These are phyloP conservation scores for Doryteuthis pealeii DNA, from an alignment of 1,140 invertebrate genomes.

Conservation along the genomic window DNA sequence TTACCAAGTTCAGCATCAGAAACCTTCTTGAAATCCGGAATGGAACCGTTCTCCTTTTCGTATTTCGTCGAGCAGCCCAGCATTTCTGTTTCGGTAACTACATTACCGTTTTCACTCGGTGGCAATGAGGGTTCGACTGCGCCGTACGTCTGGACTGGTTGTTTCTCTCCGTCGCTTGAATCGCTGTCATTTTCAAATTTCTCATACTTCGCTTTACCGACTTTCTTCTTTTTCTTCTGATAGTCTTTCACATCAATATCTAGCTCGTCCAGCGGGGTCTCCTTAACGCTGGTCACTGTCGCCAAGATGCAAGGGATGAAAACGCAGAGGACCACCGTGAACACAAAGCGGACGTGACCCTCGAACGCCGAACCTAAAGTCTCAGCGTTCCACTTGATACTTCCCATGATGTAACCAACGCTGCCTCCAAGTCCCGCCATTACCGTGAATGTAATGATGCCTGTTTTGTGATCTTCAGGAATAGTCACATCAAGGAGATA, in stretches of 20 bases:
- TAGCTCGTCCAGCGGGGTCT: constrained; percentile 47
- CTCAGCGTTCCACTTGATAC: constrained; percentile 85
- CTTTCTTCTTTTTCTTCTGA: constrained; percentile 55
- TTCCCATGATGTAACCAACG: constrained; percentile 89
- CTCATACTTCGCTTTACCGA: constrained; percentile 46
- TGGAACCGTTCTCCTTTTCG: not conserved
- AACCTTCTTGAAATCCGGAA: not conserved
- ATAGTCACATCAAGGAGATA: constrained; percentile 90
- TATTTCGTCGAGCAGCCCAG: not conserved
- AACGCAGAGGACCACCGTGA: constrained; percentile 43
- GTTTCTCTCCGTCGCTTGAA: constrained; percentile 31
- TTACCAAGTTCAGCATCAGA: constrained; percentile 13
- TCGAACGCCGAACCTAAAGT: constrained; percentile 68
- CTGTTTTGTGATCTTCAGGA: constrained; percentile 89
- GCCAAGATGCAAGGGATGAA: constrained; percentile 45
- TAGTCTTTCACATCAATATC: constrained; percentile 33
- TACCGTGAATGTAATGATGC: constrained; percentile 91
- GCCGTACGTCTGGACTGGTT: constrained; percentile 19
- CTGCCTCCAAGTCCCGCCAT: constrained; percentile 95
- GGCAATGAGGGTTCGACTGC: constrained; percentile 7
- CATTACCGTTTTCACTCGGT: not conserved
- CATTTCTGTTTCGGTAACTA: not conserved
- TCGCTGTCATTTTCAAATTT: constrained; percentile 53
- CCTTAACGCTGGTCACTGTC: constrained; percentile 50
- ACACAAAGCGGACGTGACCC: constrained; percentile 84